Evolutionary conservation across 2,888 invertebrate species (phyloP), one percentile per base, ranked within the genome.

Genomic region (Cosmia pyralina): DNA sequence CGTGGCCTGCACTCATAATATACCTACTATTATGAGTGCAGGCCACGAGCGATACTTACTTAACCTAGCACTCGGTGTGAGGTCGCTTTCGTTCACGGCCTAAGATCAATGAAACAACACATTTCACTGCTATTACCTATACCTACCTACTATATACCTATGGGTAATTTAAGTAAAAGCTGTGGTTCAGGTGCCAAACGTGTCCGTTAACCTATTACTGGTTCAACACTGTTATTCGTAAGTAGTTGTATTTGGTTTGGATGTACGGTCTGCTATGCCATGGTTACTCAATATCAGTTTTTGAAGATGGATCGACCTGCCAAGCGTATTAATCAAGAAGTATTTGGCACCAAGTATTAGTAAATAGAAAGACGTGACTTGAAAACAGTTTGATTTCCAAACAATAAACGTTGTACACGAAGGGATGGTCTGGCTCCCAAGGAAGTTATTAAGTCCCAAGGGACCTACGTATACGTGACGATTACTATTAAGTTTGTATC

Each of bases 31-130:
- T 28, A 28, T 28, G 28, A 28, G 28, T 28, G 3, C 28, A 28
- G 28, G 28, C 28, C 28, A 28, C 28, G 28, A 28, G 28, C 28
- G 28, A 28, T 28, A 28, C 28, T 28, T 28, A 28, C 28, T 28
- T 28, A 28, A 28, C 59, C 41, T 57, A 52, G 41, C 34, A 59
- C 59, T 57, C 17, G 4, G 17, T 64, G 57, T 70, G 59, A 70
- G 68, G 62, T 72, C 74, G 57, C 79, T 68, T 73, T 79, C 70
- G 53, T 71, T 81, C 64, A 79, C 65, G 67, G 73, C 68, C 65
- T 55, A 38, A 22, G 55, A 53, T 64, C 74, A 65, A 64, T n/a
- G 60, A 79, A 79, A 72, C 64, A 72, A 57, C 64, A 60, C 67
- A 81, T 83, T 80, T 79, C 59, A 63, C 66, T 58, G 0, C 22